Evolutionary conservation across 2,797 vertebrate species (phyloP), one percentile per base, ranked within the genome.

Genomic region (Silurus lanzhouensis): DNA sequence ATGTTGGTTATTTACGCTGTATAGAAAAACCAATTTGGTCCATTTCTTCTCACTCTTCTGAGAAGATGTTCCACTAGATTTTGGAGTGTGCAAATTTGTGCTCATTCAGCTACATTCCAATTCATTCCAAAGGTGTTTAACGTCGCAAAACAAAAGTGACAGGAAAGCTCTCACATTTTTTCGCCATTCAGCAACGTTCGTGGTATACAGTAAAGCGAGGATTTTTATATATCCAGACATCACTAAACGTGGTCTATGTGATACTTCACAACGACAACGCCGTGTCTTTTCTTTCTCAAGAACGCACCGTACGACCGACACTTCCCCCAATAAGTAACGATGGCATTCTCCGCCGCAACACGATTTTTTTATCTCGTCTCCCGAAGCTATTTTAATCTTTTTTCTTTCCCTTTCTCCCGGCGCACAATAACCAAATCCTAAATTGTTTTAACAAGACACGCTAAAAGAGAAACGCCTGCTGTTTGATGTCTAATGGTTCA

Each of bases 401-500:
- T 71, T 63, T 57, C 46, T 46, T 31, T 13, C 76, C 14, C 5
- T 52, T 52, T 52, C 48, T 52, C 48, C 48, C 48, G 48, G 46
- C 19, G 13, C 48, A 81, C 70, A 81, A 25, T 66, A 66, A 74
- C 44, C 46, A 25, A 57, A 66, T 55, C 67, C 22, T 3, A n/a
- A 64, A 77, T 77, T 77, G 72, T 77, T 77, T 63, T 77, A 86
- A 82, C 48, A 25, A 63, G 66, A 38, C 27, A 48, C 2, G 5
- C 17, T 27, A 57, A 22, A 20, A n/a, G 13, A n/a, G 10, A 52
- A 52, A 71, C 19, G 55, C 27, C 0, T 48, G 25, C 44, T 55
- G 85, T 78, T 55, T 83, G 85, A 83, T 83, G 63, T 83, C 60
- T 86, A 83, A 83, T 79, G 57, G 55, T 31, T 82, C 85, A 63